Percentiles rank a stretch among this genome's conserved stretches.
phyloP scores from a whole-genome alignment of 2,797 vertebrate genomes.

The Alfaro cultratus region DNA sequence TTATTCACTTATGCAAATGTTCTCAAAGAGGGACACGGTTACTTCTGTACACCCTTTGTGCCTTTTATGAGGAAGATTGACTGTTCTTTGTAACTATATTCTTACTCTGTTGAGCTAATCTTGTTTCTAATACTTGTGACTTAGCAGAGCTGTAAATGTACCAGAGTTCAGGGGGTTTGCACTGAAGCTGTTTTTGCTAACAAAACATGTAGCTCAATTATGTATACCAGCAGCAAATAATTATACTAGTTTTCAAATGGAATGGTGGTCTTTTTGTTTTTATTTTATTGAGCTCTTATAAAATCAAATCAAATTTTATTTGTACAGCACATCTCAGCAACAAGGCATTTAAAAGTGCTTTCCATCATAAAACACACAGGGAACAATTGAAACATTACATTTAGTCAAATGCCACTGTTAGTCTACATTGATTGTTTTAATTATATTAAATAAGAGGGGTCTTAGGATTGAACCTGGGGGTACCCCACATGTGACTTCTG shows the following conservation, averaged over 20 bases:
- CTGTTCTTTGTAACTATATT: conserved; percentile 53
- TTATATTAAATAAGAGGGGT: too few relatives aligned
- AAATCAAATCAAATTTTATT: too few relatives aligned
- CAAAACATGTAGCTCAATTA: conserved; percentile 43
- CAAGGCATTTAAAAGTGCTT: too few relatives aligned
- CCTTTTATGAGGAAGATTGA: conserved; percentile 67
- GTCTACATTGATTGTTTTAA: too few relatives aligned
- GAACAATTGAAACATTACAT: too few relatives aligned
- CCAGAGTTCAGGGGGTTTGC: conserved; percentile 52
- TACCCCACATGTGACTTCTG: too few relatives aligned
- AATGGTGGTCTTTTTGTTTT: conserved; percentile 16
- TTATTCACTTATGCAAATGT: conserved; percentile 80
- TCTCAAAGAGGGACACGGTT: conserved; percentile 54
- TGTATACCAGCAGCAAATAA: conserved; percentile 62
- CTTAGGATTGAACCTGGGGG: too few relatives aligned
- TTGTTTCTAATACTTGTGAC: conserved; percentile 47
- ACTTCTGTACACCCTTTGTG: conserved; percentile 63
- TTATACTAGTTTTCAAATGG: conserved; percentile 63
- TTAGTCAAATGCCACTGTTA: too few relatives aligned
- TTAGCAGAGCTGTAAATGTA: conserved; percentile 38
- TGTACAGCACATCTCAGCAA: too few relatives aligned
- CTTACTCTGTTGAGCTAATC: conserved; percentile 42
- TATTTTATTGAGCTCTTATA: neutral
- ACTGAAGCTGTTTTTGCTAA: conserved; percentile 57
- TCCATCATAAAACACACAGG: too few relatives aligned